Evolutionary conservation across 2,888 invertebrate species (phyloP).

Genomic region (Melinopterus prodromus): DNA sequence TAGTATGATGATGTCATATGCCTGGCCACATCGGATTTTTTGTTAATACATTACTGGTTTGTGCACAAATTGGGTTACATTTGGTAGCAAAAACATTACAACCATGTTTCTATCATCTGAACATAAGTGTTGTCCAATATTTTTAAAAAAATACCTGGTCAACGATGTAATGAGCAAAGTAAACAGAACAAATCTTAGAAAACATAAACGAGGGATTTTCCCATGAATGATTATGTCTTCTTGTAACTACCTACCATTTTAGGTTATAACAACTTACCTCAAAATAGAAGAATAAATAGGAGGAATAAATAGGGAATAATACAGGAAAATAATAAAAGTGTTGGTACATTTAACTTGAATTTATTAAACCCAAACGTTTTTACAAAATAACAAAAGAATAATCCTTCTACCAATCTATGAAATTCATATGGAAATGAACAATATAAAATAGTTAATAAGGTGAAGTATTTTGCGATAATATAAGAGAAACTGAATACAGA

Average conservation of each 20-base stretch:
- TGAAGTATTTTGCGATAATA: slow-evolving; percentile 6
- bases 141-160: too few relatives aligned
- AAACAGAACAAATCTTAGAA: neutral
- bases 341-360: slow-evolving; percentile 12
- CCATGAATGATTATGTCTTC: too few relatives aligned
- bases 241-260: neutral
- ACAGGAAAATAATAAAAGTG: slow-evolving; percentile 5
- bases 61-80: too few relatives aligned
- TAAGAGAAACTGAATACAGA: neutral
- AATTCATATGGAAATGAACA: slow-evolving; percentile 13
- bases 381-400: slow-evolving; percentile 19
- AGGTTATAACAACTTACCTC: neutral
- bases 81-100: too few relatives aligned
- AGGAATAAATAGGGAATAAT: neutral
- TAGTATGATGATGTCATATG: too few relatives aligned
- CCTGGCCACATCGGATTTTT: too few relatives aligned
- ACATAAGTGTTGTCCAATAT: too few relatives aligned
- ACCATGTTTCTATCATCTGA: too few relatives aligned
- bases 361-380: slow-evolving; percentile 23
- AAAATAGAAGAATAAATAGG: neutral
- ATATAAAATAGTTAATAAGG: slow-evolving; percentile 22
- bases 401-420: slow-evolving; percentile 20
- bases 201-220: too few relatives aligned
- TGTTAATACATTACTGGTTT: too few relatives aligned
- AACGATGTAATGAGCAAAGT: neutral